These are phyloP conservation scores for Phania funesta DNA, from an alignment of 2,888 invertebrate genomes.

Conservation along the genomic window DNA sequence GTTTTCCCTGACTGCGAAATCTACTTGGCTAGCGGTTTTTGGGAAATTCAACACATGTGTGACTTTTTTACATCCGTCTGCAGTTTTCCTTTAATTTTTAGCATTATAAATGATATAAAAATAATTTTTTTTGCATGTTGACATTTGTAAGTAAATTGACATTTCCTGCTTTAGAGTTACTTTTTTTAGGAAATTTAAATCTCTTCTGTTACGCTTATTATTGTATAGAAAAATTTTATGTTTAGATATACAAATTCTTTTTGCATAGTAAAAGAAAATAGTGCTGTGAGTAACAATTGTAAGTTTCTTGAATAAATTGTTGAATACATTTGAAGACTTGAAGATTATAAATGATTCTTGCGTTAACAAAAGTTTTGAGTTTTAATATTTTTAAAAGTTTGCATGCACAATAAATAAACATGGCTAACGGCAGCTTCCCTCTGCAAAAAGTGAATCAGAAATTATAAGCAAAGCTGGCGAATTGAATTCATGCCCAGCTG, in stretches of 20 bases:
- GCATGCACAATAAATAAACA: too few relatives aligned
- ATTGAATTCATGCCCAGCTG: too few relatives aligned
- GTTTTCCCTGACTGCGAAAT: constrained; percentile 67
- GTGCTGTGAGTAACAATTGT: constrained; percentile 47
- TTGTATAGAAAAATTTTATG: not conserved
- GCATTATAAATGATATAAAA: constrained; percentile 57
- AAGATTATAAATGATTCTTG: constrained; percentile 41
- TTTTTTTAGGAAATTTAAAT: constrained; percentile 22
- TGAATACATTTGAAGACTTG: constrained; percentile 22
- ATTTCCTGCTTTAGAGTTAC: constrained; percentile 33
- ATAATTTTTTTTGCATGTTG: constrained; percentile 42
- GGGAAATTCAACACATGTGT: constrained; percentile 77
- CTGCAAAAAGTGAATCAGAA: too few relatives aligned
- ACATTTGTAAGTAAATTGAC: constrained; percentile 53
- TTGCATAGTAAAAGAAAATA: not conserved
- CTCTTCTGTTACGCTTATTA: constrained; percentile 45
- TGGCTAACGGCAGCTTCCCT: too few relatives aligned
- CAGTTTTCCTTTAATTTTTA: constrained; percentile 70
- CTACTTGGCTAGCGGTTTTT: constrained; percentile 40
- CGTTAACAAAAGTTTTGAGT: too few relatives aligned
- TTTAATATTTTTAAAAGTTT: too few relatives aligned
- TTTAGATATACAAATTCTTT: not conserved
- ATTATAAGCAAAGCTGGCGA: too few relatives aligned
- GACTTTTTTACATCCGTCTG: constrained; percentile 74
- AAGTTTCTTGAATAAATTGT: not conserved